Base-by-base conservation (phyloP, 2,113 vertebrate species). In the Thymallus thymallus region DNA sequence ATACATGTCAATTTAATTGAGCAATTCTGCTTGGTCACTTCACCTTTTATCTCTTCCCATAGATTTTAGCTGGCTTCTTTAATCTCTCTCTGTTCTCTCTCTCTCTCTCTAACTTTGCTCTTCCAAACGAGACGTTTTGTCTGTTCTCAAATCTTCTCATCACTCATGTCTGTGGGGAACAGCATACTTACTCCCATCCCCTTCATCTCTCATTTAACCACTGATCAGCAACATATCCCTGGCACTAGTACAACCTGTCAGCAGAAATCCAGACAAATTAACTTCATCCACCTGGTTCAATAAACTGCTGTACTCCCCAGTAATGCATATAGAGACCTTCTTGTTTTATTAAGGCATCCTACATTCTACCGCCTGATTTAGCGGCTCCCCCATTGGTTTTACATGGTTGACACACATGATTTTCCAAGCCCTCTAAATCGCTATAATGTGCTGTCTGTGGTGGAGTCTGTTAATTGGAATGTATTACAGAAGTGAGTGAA, bases 391-490 rank as follows among this genome's bases (percentile, higher is more conserved):
- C 35, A 58, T 68, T 76, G 2, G 48, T 68, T 88, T 80, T 72
- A 64, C 51, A 76, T 51, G 51, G 71, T 82, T 77, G 64, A 79
- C 45, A 62, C 76, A 46, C 73, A 72, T 10, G 13, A 78, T 86
- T 88, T 78, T 76, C 78, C 72, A 73, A 76, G 70, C 74, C 6
- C 76, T 76, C 61, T 26, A 69, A 64, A 76, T 76, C 73, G 64
- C 80, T 87, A 82, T 79, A 80, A 80, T 76, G 77, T 80, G 73
- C 78, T 84, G 69, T 89, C 87, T 85, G 83, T 77, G 81, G 35
- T 30, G 84, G 69, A 81, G 70, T 68, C 35, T 83, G 82, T 75
- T 80, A 88, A 83, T 84, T 86, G 83, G 72, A 51, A 71, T 80
- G 81, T 70, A 80, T 80, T 82, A 62, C 63, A 75, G 74, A 86